Percentiles rank a stretch among this genome's conserved stretches.
Evolutionary conservation across 2,797 vertebrate species (phyloP).

Genomic region (Sebastes hopkinsi): DNA sequence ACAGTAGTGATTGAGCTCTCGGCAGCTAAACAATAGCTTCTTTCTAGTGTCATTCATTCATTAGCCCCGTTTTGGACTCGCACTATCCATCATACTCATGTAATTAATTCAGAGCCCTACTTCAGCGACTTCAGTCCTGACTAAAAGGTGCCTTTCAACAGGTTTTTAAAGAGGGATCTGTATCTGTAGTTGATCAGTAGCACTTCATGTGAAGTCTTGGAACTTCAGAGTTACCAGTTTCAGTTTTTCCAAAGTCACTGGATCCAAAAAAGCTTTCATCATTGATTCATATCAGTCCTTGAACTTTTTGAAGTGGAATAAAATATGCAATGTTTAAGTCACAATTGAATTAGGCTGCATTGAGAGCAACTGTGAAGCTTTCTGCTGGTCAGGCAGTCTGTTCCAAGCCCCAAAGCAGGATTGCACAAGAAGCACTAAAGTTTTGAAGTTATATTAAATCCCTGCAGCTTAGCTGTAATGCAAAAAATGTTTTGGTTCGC

Average conservation of each 20-base stretch:
- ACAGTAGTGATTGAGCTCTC: too few species aligned
- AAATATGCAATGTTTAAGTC: conserved; percentile 22
- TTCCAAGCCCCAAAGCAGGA: not conserved
- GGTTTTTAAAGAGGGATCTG: not conserved
- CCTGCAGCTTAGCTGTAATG: not conserved
- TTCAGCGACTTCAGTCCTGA: not conserved
- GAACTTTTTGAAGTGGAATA: conserved; percentile 10
- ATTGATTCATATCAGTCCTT: conserved; percentile 16
- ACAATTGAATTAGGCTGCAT: not conserved
- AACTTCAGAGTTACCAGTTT: not conserved
- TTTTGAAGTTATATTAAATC: not conserved
- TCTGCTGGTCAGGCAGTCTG: not conserved
- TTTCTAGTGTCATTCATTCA: too few species aligned
- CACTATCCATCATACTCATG: too few species aligned
- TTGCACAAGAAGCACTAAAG: not conserved
- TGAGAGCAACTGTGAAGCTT: not conserved
- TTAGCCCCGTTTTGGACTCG: too few species aligned
- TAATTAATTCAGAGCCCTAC: too few species aligned
- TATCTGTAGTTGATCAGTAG: not conserved
- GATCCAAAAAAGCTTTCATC: conserved; percentile 15
- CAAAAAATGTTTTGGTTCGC: not conserved
- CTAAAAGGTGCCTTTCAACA: not conserved
- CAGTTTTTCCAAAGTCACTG: conserved; percentile 25
- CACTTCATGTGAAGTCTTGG: conserved; percentile 4
- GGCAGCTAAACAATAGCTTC: too few species aligned